Conservation (phyloP, 2,797 vertebrate genomes). For the Sebastes iracundus region DNA sequence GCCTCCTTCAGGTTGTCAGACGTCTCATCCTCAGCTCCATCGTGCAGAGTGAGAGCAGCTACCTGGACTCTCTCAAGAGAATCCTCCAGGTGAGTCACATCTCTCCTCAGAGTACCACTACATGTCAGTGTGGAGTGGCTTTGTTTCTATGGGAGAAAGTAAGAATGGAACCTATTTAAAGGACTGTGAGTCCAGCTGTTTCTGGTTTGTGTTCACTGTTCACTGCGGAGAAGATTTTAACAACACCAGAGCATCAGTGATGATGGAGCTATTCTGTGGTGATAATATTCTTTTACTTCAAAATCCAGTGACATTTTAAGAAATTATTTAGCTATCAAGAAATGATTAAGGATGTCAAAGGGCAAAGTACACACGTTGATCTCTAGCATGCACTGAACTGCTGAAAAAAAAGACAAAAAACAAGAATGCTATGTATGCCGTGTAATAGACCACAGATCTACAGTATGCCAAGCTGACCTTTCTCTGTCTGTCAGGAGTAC, state of each 20-base stretch:
- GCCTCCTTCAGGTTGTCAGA: slow-evolving; percentile 83
- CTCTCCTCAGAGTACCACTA: slow-evolving; percentile 8
- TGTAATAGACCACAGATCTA: background rate
- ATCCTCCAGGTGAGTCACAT: slow-evolving; percentile 87
- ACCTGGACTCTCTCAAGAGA: slow-evolving; percentile 88
- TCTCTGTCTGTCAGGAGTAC: slow-evolving; percentile 82
- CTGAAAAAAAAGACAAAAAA: too few relatives aligned
- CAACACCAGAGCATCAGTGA: background rate
- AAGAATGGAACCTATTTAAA: background rate
- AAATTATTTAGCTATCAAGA: background rate
- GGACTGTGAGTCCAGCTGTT: background rate
- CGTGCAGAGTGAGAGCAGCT: slow-evolving; percentile 90
- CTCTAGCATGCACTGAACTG: background rate
- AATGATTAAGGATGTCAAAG: background rate
- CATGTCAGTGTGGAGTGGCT: background rate
- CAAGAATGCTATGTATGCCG: too few relatives aligned
- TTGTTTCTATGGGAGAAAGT: background rate
- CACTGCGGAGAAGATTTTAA: background rate
- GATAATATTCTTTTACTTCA: background rate
- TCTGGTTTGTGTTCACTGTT: background rate
- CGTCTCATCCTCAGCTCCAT: slow-evolving; percentile 91
- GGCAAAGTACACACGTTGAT: background rate
- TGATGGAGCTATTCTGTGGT: background rate
- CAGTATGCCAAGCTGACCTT: background rate
- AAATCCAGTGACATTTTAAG: background rate